Conservation (phyloP, 2,797 vertebrate genomes). For the Sebastes elongatus region DNA sequence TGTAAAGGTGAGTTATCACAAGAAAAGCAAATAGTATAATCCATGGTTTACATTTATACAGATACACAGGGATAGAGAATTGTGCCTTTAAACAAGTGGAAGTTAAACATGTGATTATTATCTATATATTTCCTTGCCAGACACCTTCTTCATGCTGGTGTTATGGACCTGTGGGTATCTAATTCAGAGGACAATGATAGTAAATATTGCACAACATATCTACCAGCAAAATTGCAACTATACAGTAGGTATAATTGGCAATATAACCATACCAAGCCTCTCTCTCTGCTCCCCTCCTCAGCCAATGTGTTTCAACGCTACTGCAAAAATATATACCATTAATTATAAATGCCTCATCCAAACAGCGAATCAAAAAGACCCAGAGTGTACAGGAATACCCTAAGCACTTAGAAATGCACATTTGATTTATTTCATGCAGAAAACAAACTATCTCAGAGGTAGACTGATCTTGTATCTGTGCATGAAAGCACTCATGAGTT, state of each 20-base stretch:
- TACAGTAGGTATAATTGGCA: neutral
- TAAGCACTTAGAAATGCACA: constrained; percentile 37
- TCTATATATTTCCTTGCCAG: neutral
- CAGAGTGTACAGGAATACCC: constrained; percentile 3
- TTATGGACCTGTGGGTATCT: neutral
- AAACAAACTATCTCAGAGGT: constrained; percentile 56
- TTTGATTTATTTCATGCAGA: constrained; percentile 46
- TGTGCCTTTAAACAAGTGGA: neutral
- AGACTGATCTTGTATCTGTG: constrained; percentile 33
- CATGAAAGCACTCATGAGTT: constrained; percentile 42
- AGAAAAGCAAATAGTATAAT: neutral
- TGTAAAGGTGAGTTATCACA: constrained; percentile 88
- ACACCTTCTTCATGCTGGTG: neutral
- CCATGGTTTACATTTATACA: neutral
- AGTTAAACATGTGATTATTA: neutral
- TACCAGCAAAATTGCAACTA: neutral
- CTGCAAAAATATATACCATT: constrained; percentile 62
- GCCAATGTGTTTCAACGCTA: neutral
- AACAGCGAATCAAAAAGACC: constrained; percentile 41
- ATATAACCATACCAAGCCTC: neutral
- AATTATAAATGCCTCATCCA: constrained; percentile 69
- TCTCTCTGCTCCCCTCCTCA: constrained; percentile 6
- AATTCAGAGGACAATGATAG: neutral
- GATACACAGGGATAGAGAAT: neutral
- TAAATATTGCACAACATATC: neutral